These are phyloP conservation scores for Motacilla alba DNA, from an alignment of 2,113 vertebrate species.

Conservation along the genomic window DNA sequence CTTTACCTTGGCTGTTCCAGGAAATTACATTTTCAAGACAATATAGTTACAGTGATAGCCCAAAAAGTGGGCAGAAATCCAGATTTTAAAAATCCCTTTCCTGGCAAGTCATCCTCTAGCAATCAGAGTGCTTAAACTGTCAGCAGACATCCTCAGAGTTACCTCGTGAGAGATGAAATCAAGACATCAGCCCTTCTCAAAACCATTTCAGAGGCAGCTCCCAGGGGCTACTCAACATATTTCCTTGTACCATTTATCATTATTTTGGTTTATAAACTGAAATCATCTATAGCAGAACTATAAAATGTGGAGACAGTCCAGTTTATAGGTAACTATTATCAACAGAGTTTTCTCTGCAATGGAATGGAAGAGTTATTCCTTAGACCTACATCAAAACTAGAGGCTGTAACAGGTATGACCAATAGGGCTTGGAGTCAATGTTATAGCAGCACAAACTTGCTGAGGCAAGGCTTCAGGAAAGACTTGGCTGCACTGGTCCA, in stretches of 20 bases:
- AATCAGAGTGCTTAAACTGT: background rate
- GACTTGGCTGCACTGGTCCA: background rate
- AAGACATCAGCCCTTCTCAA: background rate
- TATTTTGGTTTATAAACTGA: background rate
- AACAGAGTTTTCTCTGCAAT: background rate
- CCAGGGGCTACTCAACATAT: background rate
- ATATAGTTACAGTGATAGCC: background rate
- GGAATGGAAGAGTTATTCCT: background rate
- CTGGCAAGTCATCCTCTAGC: constrained; percentile 8
- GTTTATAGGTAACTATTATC: background rate
- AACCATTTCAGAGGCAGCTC: background rate
- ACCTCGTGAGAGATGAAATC: background rate
- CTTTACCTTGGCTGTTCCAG: background rate
- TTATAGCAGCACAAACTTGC: background rate
- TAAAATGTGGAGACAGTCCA: background rate
- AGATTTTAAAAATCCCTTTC: constrained; percentile 14
- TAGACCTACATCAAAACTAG: background rate
- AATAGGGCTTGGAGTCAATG: background rate
- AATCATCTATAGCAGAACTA: background rate
- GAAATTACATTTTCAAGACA: constrained; percentile 23
- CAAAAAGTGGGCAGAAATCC: constrained; percentile 2
- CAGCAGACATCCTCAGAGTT: background rate
- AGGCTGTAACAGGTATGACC: background rate
- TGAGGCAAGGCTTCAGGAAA: background rate
- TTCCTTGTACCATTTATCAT: background rate